Evolutionary conservation across 2,888 invertebrate genomes (phyloP).

Genomic region (Autographa pulchrina): DNA sequence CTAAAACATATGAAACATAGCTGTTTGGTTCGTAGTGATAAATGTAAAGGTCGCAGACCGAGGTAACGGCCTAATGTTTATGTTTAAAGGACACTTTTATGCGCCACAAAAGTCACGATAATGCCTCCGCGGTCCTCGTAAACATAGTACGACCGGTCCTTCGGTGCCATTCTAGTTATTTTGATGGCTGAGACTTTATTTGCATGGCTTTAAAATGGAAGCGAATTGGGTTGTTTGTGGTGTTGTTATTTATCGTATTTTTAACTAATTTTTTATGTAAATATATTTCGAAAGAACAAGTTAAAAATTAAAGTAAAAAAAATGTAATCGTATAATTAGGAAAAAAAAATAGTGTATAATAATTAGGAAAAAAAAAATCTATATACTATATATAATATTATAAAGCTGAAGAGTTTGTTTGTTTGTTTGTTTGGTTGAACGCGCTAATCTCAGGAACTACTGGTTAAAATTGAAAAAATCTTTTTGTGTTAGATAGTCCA

Average conservation of each 20-base stretch:
- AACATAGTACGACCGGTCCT: slow-evolving; percentile 32
- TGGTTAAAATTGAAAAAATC: too few species aligned
- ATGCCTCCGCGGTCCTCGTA: slow-evolving; percentile 47
- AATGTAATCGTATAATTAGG: too few species aligned
- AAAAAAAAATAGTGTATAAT: too few species aligned
- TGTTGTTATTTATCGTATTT: slow-evolving; percentile 5
- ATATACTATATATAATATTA: too few species aligned
- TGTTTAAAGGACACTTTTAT: slow-evolving; percentile 51
- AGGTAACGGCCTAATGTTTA: slow-evolving; percentile 48
- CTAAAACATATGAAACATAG: slow-evolving; percentile 30
- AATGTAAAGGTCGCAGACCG: slow-evolving; percentile 37
- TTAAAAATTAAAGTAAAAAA: too few species aligned
- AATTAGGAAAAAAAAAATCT: too few species aligned
- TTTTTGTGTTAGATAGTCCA: too few species aligned
- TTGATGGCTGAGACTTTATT: slow-evolving; percentile 48
- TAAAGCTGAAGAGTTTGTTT: too few species aligned
- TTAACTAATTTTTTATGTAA: neutral
- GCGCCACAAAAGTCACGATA: slow-evolving; percentile 57
- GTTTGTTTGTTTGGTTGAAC: too few species aligned
- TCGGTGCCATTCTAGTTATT: slow-evolving; percentile 20
- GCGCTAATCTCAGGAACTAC: too few species aligned
- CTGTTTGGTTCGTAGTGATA: slow-evolving; percentile 29
- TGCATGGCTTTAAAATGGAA: slow-evolving; percentile 45
- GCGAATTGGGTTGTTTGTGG: slow-evolving; percentile 47
- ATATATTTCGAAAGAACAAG: neutral